Evolutionary conservation across 2,113 vertebrate species (phyloP).

Genomic region (Podarcis raffonei): DNA sequence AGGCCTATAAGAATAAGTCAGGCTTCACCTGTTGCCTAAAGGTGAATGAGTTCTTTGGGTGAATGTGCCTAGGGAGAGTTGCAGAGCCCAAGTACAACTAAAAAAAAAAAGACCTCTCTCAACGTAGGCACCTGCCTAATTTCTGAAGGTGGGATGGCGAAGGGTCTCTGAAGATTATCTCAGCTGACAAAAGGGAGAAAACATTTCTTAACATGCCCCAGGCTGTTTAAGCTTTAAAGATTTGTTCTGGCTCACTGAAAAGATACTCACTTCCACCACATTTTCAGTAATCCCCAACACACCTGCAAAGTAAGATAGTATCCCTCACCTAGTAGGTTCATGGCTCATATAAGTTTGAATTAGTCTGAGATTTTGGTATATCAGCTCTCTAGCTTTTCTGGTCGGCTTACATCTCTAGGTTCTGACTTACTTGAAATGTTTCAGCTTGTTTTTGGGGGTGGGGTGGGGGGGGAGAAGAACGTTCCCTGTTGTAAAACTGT

Average conservation of each 20-base stretch:
- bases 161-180: background rate
- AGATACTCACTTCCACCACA: background rate
- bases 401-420: background rate
- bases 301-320: background rate
- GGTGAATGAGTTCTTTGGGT: background rate
- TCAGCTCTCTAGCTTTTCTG: background rate
- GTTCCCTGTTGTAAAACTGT: background rate
- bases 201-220: background rate
- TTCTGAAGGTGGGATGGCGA: background rate
- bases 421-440: background rate
- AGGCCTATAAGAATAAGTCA: background rate
- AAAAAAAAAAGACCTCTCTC: background rate
- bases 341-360: background rate
- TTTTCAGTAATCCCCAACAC: background rate
- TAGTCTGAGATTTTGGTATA: background rate
- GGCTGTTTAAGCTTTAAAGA: background rate
- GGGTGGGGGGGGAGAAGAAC: background rate
- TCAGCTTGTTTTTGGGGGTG: background rate
- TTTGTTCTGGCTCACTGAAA: background rate
- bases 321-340: background rate
- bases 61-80: background rate
- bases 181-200: background rate
- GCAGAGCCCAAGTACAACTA: background rate
- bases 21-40: background rate
- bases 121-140: background rate